Evolutionary conservation across 2,888 invertebrate genomes (phyloP).

Genomic region (Yponomeuta evonymella): DNA sequence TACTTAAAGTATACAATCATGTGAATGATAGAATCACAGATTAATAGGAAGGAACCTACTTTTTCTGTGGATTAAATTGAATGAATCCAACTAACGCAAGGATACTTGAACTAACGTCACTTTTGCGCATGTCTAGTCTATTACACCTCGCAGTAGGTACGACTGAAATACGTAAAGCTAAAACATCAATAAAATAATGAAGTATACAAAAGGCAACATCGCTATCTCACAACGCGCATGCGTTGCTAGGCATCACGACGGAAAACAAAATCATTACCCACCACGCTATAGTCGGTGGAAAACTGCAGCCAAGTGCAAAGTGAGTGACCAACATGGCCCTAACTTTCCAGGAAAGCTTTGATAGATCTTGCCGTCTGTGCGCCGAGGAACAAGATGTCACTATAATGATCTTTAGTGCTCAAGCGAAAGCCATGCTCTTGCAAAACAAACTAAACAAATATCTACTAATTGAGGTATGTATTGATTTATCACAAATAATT

Average conservation of each 20-base stretch:
- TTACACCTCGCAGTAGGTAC: neutral
- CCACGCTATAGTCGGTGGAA: constrained; percentile 25
- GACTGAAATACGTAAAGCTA: constrained; percentile 19
- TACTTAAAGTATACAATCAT: too few relatives aligned
- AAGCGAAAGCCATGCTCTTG: constrained; percentile 79
- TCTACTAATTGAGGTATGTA: constrained; percentile 78
- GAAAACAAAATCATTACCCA: constrained; percentile 45
- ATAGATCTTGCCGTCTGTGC: constrained; percentile 79
- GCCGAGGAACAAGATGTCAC: constrained; percentile 76
- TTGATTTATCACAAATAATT: neutral
- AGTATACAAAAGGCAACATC: constrained; percentile 42
- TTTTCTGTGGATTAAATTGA: neutral
- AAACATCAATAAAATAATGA: constrained; percentile 40
- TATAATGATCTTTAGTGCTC: constrained; percentile 79
- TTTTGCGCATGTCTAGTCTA: constrained; percentile 13
- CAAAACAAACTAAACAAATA: constrained; percentile 82
- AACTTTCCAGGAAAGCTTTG: constrained; percentile 43
- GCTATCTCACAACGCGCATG: constrained; percentile 53
- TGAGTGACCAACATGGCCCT: constrained; percentile 31
- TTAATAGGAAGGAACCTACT: neutral
- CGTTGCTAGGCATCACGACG: constrained; percentile 36
- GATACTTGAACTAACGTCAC: neutral
- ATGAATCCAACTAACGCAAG: neutral
- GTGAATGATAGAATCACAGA: neutral
- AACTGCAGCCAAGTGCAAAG: constrained; percentile 9